A percentile compares a stretch with the other conserved stretches of the same genome.
Evolutionary conservation across 2,113 vertebrate genomes (phyloP).

Genomic region (Pterocles burchelli): DNA sequence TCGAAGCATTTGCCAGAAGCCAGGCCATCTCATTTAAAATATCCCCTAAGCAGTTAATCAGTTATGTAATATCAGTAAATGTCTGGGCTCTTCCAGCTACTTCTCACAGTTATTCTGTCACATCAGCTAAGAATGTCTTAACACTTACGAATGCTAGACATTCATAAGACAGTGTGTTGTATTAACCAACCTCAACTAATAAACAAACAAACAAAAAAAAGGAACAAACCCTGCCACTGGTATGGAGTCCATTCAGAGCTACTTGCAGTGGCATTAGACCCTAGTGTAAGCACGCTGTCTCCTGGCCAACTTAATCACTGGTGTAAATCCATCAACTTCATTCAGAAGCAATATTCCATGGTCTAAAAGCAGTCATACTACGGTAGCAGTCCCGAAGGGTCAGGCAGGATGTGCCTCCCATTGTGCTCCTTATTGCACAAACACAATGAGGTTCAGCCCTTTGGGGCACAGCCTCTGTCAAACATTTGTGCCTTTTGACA

Average conservation of each 20-base stretch:
- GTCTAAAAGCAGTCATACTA: neutral
- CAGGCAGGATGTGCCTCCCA: neutral
- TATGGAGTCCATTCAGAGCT: accelerated
- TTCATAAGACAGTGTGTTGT: neutral
- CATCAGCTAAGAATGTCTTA: neutral
- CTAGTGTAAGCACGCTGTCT: neutral
- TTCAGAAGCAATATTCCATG: neutral
- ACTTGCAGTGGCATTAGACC: neutral
- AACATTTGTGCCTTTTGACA: neutral
- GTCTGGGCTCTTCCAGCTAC: neutral
- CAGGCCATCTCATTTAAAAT: neutral
- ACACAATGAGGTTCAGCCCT: conserved; percentile 29
- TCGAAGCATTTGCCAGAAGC: neutral
- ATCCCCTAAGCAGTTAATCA: neutral
- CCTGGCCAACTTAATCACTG: neutral
- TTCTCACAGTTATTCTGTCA: neutral
- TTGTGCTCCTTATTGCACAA: conserved; percentile 32
- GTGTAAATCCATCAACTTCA: neutral
- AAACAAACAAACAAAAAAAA: neutral
- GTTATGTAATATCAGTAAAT: neutral
- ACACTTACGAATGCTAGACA: neutral
- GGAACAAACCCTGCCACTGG: neutral
- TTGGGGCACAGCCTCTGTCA: conserved; percentile 7
- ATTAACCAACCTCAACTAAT: neutral
- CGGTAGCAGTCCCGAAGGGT: neutral